A percentile compares a stretch with the other conserved stretches of the same genome.
Evolutionary conservation across 2,888 invertebrate genomes (phyloP).

Genomic region (Actias luna): DNA sequence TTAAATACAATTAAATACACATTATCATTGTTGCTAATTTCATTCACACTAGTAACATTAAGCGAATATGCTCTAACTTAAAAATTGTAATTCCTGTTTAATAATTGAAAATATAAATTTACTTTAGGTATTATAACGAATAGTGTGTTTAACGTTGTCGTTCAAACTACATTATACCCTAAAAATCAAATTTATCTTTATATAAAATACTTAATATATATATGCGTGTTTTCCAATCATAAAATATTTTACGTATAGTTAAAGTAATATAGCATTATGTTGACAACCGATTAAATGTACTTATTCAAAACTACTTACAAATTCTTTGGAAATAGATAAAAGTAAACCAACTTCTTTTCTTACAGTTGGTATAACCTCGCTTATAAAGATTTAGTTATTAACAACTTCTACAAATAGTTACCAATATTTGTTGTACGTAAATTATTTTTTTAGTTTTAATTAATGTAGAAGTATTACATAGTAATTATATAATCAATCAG

Average conservation of each 20-base stretch:
- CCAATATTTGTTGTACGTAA: neutral
- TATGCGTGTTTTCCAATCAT: too few species aligned
- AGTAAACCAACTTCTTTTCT: slow-evolving; percentile 3
- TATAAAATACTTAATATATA: neutral
- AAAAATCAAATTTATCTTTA: neutral
- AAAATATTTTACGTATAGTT: neutral
- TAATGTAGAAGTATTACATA: slow-evolving; percentile 20
- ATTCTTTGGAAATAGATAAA: neutral
- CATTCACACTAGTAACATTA: neutral
- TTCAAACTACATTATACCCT: neutral
- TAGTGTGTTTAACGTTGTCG: neutral
- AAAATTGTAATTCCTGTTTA: neutral
- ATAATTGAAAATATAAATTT: neutral
- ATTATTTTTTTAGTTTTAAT: slow-evolving; percentile 2
- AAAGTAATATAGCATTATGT: neutral
- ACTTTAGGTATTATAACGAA: neutral
- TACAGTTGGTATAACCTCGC: slow-evolving; percentile 17
- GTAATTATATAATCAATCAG: slow-evolving; percentile 40
- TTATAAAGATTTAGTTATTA: slow-evolving; percentile 7
- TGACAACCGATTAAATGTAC: neutral
- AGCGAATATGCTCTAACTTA: neutral
- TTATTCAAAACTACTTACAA: neutral
- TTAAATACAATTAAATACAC: too few species aligned
- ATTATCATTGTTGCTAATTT: neutral
- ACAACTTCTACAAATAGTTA: neutral